Evolutionary conservation across 2,113 vertebrate genomes (phyloP), one percentile per base, ranked within the genome.

Genomic region (Myiozetetes cayanensis): DNA sequence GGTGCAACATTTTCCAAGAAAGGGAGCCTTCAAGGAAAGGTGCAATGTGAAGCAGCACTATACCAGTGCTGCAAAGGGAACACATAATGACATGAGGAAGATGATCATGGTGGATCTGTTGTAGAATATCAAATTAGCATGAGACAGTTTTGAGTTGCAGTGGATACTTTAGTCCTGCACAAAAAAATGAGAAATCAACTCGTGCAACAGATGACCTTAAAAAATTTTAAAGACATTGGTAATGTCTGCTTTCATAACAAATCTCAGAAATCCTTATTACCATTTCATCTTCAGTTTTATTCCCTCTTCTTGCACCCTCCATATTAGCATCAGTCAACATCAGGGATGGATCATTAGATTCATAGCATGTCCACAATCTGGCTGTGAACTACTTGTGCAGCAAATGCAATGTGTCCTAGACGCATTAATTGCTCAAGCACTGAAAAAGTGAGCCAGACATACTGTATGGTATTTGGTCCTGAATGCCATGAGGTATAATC

Each of bases 391-490:
- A 7, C 20, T 25, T 14, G 9, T 82, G 22, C 50, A 75, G 31
- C 53, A 49, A 71, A 19, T 43, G 15, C 15, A 62, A 25, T 1
- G 0, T 22, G 13, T 53, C 35, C 84, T 62, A 53, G 46, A 49
- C 12, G 5, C 6, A 76, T 7, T 59, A 59, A 55, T 46, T 50
- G 28, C 44, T 53, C 3, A 11, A 63, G 21, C 39, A 47, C 50
- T 56, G 41, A 9, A 28, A 76, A 86, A 21, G 14, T 65, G 37
- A 73, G 18, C 31, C 31, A 73, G 44, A 35, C 9, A 6, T 12
- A 39, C 5, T 2, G 2, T 9, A 16, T 0, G 0, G 30, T n/a
- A 16, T 73, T 84, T 80, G 68, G 18, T 72, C n/a, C 30, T 15
- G n/a, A 46, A n/a, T 31, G 22, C 14, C 22, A 24, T 21, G 46